These are phyloP conservation scores for Isurus oxyrinchus DNA, from an alignment of 2,113 vertebrate genomes.

Conservation along the genomic window DNA sequence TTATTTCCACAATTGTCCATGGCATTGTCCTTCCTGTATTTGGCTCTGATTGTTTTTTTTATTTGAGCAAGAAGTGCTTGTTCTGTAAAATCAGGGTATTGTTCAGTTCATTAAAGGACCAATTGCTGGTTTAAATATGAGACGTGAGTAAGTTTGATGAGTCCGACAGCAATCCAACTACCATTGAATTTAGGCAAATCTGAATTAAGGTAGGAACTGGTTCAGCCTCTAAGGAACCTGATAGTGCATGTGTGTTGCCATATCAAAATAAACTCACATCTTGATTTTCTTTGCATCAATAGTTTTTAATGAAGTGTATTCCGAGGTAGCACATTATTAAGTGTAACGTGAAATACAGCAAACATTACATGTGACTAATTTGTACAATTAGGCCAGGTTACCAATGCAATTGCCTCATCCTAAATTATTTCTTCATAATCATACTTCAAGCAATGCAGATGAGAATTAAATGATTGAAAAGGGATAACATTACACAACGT, in stretches of 20 bases:
- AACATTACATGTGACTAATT: background rate
- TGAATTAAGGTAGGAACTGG: background rate
- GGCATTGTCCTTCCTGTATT: background rate
- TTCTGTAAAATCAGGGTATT: background rate
- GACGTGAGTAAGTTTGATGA: background rate
- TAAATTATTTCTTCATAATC: background rate
- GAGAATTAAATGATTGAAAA: background rate
- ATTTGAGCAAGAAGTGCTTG: background rate
- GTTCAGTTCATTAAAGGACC: too few species aligned
- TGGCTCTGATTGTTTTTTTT: background rate
- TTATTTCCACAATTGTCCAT: background rate
- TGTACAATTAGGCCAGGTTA: background rate
- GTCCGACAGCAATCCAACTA: background rate
- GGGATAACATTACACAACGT: background rate
- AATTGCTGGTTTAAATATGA: background rate
- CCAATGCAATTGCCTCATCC: background rate
- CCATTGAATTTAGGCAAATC: background rate
- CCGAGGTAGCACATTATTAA: background rate
- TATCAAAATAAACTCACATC: background rate
- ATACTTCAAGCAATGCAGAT: too few species aligned
- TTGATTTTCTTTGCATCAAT: background rate
- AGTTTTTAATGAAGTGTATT: background rate
- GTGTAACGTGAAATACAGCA: background rate
- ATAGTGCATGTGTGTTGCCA: background rate
- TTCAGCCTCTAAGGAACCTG: background rate